These are phyloP conservation scores for Bombus terrestris DNA, from an alignment of 1,140 invertebrate species.

Conservation along the genomic window DNA sequence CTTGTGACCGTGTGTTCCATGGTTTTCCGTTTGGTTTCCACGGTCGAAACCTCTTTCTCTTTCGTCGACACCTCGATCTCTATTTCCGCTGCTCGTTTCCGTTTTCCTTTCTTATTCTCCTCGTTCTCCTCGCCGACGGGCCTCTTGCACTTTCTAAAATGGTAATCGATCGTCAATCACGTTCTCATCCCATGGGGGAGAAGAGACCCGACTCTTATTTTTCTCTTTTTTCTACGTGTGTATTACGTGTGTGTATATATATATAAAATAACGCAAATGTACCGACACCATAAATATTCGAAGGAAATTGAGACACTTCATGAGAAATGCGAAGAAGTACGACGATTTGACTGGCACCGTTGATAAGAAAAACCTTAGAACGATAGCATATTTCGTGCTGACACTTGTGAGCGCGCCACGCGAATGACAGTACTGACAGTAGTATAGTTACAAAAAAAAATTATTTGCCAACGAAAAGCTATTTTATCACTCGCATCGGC, in stretches of 20 bases:
- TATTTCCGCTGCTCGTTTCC: slow-evolving; percentile 53
- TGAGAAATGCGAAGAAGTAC: slow-evolving; percentile 39
- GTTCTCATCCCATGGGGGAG: not conserved
- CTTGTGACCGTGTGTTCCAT: slow-evolving; percentile 71
- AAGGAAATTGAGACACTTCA: slow-evolving; percentile 22
- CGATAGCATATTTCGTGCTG: slow-evolving; percentile 39
- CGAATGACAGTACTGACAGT: slow-evolving; percentile 1
- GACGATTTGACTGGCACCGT: slow-evolving; percentile 15
- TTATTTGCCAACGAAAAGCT: slow-evolving; percentile 15
- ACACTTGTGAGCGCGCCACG: slow-evolving; percentile 3
- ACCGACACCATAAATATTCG: slow-evolving; percentile 26
- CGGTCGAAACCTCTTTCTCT: slow-evolving; percentile 24
- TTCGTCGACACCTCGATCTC: slow-evolving; percentile 43
- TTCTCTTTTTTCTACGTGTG: not conserved
- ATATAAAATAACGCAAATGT: not conserved
- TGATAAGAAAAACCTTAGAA: slow-evolving; percentile 44
- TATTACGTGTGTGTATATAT: not conserved
- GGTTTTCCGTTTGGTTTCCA: slow-evolving; percentile 53
- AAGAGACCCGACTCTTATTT: no score
- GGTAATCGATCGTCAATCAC: slow-evolving; percentile 33
- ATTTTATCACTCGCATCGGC: slow-evolving; percentile 22
- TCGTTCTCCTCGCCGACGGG: slow-evolving; percentile 57
- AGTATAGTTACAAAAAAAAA: slow-evolving; percentile 7
- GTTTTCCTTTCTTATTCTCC: slow-evolving; percentile 53
- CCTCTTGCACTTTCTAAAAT: slow-evolving; percentile 66